Percentiles rank a stretch among this genome's conserved stretches.
These are phyloP conservation scores for Lochmaea crataegi DNA, from an alignment of 2,888 invertebrate species.

Conservation along the genomic window DNA sequence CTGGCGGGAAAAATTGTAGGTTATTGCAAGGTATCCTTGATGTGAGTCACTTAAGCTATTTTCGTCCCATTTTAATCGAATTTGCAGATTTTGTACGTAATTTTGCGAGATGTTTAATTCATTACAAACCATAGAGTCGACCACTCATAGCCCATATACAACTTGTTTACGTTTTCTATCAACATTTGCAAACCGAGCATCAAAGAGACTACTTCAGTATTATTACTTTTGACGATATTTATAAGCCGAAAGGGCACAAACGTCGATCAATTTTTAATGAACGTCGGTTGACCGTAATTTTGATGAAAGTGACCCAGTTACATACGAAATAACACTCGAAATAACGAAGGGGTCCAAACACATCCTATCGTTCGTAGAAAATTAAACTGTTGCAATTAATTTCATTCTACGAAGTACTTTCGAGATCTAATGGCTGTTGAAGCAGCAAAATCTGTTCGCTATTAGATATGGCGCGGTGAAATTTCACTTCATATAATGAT, in stretches of 20 bases:
- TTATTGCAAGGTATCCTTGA: too few species aligned
- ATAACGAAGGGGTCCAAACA: background rate
- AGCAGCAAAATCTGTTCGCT: background rate
- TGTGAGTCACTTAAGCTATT: too few species aligned
- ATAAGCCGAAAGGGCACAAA: background rate
- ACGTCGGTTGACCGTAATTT: background rate
- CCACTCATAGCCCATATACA: background rate
- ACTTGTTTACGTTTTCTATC: background rate
- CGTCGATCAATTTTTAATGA: background rate
- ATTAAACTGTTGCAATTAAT: background rate
- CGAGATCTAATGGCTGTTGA: background rate
- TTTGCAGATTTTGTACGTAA: too few species aligned
- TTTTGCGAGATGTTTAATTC: too few species aligned
- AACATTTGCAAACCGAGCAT: background rate
- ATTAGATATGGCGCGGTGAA: background rate
- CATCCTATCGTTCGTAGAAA: background rate
- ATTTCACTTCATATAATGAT: too few species aligned
- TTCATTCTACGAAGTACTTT: background rate
- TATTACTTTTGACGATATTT: background rate
- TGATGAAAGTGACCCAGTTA: background rate
- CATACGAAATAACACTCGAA: slow-evolving; percentile 5
- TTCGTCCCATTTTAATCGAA: too few species aligned
- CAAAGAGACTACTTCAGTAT: background rate
- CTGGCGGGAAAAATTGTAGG: too few species aligned
- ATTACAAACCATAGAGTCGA: background rate